phyloP scores from a whole-genome alignment of 2,888 invertebrate species.

The Ennomos fuscantarius region DNA sequence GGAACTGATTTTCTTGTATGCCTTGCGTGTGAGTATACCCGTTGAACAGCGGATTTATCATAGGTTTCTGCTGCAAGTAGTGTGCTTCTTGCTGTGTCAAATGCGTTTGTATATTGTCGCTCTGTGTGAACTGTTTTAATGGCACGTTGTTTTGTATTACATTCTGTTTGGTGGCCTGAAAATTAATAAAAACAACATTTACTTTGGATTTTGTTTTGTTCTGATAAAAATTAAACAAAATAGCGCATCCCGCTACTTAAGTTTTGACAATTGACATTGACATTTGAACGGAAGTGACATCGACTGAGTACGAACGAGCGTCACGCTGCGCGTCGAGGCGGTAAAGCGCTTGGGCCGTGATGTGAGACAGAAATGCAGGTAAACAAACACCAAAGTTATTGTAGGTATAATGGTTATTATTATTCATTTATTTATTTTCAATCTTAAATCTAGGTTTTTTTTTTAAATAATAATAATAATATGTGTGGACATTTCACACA shows the following conservation, averaged over 20 bases:
- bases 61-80: conserved; percentile 83
- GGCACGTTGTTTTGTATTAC: conserved; percentile 82
- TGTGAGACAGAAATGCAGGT: too few species aligned
- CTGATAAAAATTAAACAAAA: neutral
- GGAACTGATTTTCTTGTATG: conserved; percentile 73
- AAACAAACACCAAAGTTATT: too few species aligned
- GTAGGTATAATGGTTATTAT: too few species aligned
- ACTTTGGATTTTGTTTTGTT: too few species aligned
- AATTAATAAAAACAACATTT: conserved; percentile 9
- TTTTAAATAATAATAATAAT: too few species aligned
- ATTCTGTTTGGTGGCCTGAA: conserved; percentile 79
- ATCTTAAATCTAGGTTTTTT: too few species aligned
- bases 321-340: too few species aligned
- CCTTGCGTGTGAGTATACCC: conserved; percentile 70
- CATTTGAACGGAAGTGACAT: too few species aligned
- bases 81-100: conserved; percentile 77
- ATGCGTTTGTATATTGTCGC: conserved; percentile 78
- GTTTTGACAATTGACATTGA: neutral
- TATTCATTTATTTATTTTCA: too few species aligned
- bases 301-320: too few species aligned
- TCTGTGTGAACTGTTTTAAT: conserved; percentile 81
- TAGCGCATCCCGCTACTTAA: neutral
- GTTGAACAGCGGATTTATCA: conserved; percentile 77
- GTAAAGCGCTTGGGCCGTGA: too few species aligned
- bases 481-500: too few species aligned